Conservation (phyloP, 2,113 vertebrate genomes). For the Cyprinodon tularosa region DNA sequence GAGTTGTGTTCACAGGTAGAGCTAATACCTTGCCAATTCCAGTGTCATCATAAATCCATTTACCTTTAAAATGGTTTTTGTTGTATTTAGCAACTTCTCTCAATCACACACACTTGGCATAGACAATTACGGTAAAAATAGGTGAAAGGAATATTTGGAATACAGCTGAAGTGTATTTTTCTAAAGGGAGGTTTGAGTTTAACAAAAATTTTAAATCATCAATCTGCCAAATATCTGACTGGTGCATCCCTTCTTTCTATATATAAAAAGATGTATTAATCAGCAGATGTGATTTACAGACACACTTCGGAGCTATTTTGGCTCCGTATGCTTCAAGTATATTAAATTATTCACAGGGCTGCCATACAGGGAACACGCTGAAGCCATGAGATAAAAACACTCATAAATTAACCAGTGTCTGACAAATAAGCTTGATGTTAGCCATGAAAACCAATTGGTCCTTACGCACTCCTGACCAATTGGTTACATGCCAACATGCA, state of each 20-base stretch:
- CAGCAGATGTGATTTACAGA: slow-evolving; percentile 32
- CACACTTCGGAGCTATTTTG: slow-evolving; percentile 38
- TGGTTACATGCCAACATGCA: slow-evolving; percentile 17
- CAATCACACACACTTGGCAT: neutral
- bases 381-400: slow-evolving; percentile 43
- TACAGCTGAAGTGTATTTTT: neutral
- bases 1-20: neutral
- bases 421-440: slow-evolving; percentile 52
- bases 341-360: slow-evolving; percentile 64
- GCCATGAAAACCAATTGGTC: slow-evolving; percentile 21
- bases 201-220: too few species aligned
- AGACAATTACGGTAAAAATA: neutral
- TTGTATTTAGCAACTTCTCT: too few species aligned
- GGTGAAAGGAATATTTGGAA: neutral
- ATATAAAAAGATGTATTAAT: neutral
- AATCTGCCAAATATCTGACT: too few species aligned
- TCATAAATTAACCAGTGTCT: slow-evolving; percentile 61
- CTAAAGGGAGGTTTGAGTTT: too few species aligned
- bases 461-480: slow-evolving; percentile 15
- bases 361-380: slow-evolving; percentile 34
- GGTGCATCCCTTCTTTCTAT: neutral
- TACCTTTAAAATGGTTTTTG: too few species aligned
- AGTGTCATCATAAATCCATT: too few species aligned
- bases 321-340: slow-evolving; percentile 17
- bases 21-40: neutral